Evolutionary conservation across 2,113 vertebrate species (phyloP), one percentile per base, ranked within the genome.

Genomic region (Illadopsis cleaveri): DNA sequence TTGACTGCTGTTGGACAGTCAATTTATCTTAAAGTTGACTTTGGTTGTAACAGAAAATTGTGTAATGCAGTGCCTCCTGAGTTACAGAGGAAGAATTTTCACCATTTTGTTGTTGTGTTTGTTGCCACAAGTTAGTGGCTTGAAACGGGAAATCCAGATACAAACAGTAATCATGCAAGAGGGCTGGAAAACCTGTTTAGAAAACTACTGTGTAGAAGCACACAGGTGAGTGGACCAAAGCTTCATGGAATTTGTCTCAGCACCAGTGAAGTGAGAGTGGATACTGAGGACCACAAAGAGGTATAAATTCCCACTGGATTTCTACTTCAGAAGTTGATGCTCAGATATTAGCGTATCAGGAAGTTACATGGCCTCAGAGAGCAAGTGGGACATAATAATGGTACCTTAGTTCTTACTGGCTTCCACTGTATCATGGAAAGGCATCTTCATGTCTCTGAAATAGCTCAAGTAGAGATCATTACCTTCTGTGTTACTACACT

Each of bases 21-120:
- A 82, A 73, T 88, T 96, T 96, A 90, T 97, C 95, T 96, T 68
- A 84, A 93, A 93, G 65, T 82, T 94, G 93, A 93, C 91, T 96
- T 91, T 77, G 62, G 68, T 93, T 85, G 70, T 58, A 80, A 72
- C 3, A 79, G 25, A 90, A 91, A 95, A 94, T 75, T 73, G 85
- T 84, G 68, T 87, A 90, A 96, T 82, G 40, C 24, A 40, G 40
- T 50, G 47, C 40, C 71, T 68, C 72, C 83, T 96, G 86, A 18
- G 22, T 45, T 61, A 54, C 20, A 78, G 72, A 69, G 23, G 48
- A 22, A 76, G 50, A 80, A 82, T 85, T 95, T 94, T 64, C 61
- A 79, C 78, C 53, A 51, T 79, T 89, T 69, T 45, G 5, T 85
- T 90, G 61, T 54, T 88, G 30, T 35, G 27, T 40, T 61, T 77